Conservation (phyloP, 23 tunicate species). For the Aplidium turbinatum region DNA sequence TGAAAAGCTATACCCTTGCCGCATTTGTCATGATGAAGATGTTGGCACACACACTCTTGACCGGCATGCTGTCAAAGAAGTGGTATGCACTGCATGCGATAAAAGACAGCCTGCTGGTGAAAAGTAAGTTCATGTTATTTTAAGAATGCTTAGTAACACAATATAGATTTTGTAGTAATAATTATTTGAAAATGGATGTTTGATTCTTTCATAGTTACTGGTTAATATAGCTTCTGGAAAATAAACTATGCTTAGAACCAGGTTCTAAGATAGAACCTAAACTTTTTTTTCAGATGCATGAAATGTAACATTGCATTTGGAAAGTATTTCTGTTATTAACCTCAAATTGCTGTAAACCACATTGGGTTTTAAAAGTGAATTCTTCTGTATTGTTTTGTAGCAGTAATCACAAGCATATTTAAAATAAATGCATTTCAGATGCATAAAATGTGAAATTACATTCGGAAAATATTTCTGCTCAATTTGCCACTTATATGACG, state of each 20-base stretch:
- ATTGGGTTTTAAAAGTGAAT: background rate
- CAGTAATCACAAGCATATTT: background rate
- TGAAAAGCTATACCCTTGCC: constrained; percentile 49
- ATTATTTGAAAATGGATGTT: too few relatives aligned
- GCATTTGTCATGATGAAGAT: constrained; percentile 79
- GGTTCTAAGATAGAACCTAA: too few relatives aligned
- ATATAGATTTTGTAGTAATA: too few relatives aligned
- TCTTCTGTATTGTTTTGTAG: background rate
- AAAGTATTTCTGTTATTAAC: background rate
- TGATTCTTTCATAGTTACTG: too few relatives aligned
- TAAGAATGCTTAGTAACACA: background rate
- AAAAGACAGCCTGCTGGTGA: constrained; percentile 30
- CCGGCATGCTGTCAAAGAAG: constrained; percentile 62
- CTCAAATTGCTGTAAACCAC: background rate
- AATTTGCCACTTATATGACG: constrained; percentile 73
- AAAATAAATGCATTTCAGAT: constrained; percentile 41
- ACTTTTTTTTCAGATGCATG: background rate
- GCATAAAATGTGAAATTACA: constrained; percentile 40
- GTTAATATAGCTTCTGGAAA: too few relatives aligned
- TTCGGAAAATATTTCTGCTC: constrained; percentile 81
- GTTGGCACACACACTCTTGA: constrained; percentile 33
- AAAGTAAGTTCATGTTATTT: constrained; percentile 20
- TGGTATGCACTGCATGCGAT: constrained; percentile 49
- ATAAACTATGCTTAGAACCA: too few relatives aligned
- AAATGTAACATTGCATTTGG: background rate